Base-by-base conservation (phyloP, 1,140 invertebrate species). In the Spodoptera frugiperda region DNA sequence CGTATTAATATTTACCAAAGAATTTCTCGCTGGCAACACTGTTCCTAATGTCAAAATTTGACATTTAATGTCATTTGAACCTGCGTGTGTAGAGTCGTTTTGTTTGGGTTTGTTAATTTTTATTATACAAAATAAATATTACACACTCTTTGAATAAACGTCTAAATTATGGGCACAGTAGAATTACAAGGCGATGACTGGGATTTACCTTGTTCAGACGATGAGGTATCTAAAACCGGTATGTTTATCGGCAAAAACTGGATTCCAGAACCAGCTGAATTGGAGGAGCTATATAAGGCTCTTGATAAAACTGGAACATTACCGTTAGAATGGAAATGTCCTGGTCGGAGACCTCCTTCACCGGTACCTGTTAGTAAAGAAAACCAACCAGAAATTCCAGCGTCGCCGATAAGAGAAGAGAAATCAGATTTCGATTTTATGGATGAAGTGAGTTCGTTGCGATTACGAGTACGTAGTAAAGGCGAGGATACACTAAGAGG, bases 351-450 rank as follows among this genome's bases (percentile, higher is more conserved):
- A 76, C 94, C 95, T 5, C 95, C 95, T 4, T 95, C 95, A 1
- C 95, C 95, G 0, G 78, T 89, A 0, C 82, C 88, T 5, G 87
- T 91, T 0, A 90, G 85, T 65, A 93, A 94, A 78, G 92, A 94
- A 71, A 89, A 92, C 51, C 89, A 91, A 48, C 87, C 89, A 0
- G 92, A 94, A 82, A 83, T 84, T 59, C 89, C 88, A 3, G 83
- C 81, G 0, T 92, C 91, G 3, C 92, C 91, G 39, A 86, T 87
- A 61, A 83, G 95, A 89, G 96, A 96, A 86, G 95, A 96, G 78
- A 95, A 95, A 82, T 96, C 96, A 0, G 96, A 97, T 84, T 97
- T 97, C 88, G 96, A 97, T 90, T 97, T 97, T 73, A 96, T 96
- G 95, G 96, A 97, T 78, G 96, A 97, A 90, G 95, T 96, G 84